Percentiles rank a stretch among this genome's conserved stretches.
These are phyloP conservation scores for Numenius arquata DNA, from an alignment of 2,113 vertebrate species.

Conservation along the genomic window DNA sequence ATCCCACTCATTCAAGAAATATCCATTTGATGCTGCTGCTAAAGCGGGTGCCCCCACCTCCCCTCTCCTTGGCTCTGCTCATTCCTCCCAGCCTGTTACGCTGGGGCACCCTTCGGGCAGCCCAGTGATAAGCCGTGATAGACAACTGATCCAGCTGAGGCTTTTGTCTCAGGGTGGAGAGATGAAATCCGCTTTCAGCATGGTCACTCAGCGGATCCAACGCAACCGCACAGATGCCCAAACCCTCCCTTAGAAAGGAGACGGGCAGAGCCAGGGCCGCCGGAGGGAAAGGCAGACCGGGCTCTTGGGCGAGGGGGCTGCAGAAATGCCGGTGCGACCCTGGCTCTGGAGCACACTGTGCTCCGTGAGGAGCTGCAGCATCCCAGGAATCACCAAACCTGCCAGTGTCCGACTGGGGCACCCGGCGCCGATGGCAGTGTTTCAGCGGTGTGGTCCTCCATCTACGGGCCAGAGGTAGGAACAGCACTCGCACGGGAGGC, in stretches of 20 bases:
- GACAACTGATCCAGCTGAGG: not conserved
- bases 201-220: fast-evolving
- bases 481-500: not conserved
- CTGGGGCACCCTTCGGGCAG: not conserved
- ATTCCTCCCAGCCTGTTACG: fast-evolving
- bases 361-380: fast-evolving
- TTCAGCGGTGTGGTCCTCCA: not conserved
- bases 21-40: not conserved
- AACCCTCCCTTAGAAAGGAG: fast-evolving
- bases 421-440: not conserved
- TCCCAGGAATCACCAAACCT: fast-evolving
- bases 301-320: not conserved
- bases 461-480: conserved; percentile 10
- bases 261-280: fast-evolving
- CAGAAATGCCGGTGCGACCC: fast-evolving
- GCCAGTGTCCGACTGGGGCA: too few species aligned
- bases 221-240: not conserved
- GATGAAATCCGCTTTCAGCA: not conserved
- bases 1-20: not conserved
- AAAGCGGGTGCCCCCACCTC: not conserved
- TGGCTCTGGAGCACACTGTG: fast-evolving
- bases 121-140: fast-evolving
- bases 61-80: not conserved
- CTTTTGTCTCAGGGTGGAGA: not conserved
- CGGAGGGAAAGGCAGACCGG: fast-evolving